phyloP scores from a whole-genome alignment of 2,797 vertebrate species.

The Pipistrellus pipistrellus region DNA sequence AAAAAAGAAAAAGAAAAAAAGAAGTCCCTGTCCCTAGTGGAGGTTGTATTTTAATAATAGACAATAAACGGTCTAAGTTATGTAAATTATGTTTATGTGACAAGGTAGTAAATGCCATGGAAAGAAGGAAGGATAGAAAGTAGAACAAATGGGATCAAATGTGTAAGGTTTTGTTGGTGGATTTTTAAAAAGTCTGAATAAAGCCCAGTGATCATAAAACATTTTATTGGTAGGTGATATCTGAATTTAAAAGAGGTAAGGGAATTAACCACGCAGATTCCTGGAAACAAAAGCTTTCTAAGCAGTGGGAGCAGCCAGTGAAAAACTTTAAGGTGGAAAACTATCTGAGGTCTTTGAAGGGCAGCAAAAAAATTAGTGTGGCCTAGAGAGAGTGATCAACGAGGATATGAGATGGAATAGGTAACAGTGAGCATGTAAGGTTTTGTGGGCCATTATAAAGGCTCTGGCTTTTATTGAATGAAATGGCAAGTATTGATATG shows the following conservation, averaged over 20 bases:
- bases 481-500: not conserved
- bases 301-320: not conserved
- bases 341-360: not conserved
- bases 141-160: not conserved
- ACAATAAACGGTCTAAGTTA: not conserved
- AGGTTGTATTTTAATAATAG: not conserved
- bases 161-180: not conserved
- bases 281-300: constrained; percentile 1
- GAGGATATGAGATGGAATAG: not conserved
- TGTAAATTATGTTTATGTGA: not conserved
- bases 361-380: not conserved
- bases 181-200: constrained; percentile 36
- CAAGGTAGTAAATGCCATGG: not conserved
- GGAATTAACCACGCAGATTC: not conserved
- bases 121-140: not conserved
- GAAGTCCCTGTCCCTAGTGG: not conserved
- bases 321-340: not conserved
- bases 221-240: not conserved
- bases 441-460: not conserved
- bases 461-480: not conserved
- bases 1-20: not conserved
- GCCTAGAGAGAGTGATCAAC: not conserved
- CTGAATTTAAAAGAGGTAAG: not conserved
- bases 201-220: not conserved
- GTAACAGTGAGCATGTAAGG: not conserved